A percentile compares a stretch with the other conserved stretches of the same genome.
Conservation (phyloP, 2,797 vertebrate species). For the Coracias cyanogaster region DNA sequence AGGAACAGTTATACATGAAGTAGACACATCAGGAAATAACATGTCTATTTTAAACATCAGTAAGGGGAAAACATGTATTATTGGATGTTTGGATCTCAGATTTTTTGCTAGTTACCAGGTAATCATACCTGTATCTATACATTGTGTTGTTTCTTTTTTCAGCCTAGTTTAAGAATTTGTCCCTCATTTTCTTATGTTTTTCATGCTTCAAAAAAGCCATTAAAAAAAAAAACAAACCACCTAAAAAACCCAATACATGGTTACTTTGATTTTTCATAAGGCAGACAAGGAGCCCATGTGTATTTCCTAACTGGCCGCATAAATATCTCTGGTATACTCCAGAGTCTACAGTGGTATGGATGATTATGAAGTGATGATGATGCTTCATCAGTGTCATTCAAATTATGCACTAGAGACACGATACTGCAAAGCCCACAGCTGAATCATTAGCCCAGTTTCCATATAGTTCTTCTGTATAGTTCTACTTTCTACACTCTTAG, state of each 20-base stretch:
- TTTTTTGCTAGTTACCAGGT: not conserved
- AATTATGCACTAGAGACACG: not conserved
- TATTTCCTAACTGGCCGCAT: not conserved
- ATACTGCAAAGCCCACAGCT: not conserved
- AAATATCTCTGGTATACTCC: not conserved
- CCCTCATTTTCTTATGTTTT: not conserved
- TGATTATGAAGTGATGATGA: not conserved
- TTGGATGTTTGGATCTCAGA: not conserved
- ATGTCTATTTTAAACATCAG: not conserved
- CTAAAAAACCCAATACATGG: not conserved
- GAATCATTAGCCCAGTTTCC: not conserved
- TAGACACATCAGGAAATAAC: not conserved
- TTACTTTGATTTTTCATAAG: not conserved
- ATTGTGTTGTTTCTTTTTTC: not conserved
- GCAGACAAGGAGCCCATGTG: not conserved
- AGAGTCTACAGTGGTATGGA: not conserved
- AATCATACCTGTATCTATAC: not conserved
- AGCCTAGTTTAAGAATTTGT: not conserved
- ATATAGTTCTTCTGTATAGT: not conserved
- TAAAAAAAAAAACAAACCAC: not conserved
- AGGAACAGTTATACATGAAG: not conserved
- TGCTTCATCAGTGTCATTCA: slow-evolving; percentile 1
- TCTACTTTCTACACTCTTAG: not conserved
- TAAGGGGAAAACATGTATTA: not conserved
- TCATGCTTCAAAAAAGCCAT: not conserved